Evolutionary conservation across 2,797 vertebrate species (phyloP), one percentile per base, ranked within the genome.

Genomic region (Falco berigora): DNA sequence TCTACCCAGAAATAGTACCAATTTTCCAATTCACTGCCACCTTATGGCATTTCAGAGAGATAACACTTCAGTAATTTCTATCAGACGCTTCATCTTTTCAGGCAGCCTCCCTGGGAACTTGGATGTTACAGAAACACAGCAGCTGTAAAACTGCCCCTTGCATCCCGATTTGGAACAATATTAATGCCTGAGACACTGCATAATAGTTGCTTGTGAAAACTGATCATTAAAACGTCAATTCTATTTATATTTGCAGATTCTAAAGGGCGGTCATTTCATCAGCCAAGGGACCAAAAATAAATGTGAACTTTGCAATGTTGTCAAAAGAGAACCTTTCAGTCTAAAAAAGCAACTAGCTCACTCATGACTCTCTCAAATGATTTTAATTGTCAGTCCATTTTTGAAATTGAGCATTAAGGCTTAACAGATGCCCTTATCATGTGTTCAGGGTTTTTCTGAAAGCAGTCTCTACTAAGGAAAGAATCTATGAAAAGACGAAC

Each of bases 11-110:
- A 92, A 83, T 71, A 47, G 49, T 27, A 62, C 10, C 50, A 25
- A 5, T 83, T 94, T 96, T 89, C 96, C 87, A 96, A 86, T 66
- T 94, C 95, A 81, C 96, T 94, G 96, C 95, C 92, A 97, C 94
- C 91, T 96, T 78, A 97, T 84, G 96, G 96, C 75, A 96, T 94
- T 91, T 62, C 34, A 83, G 91, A 88, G 94, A 95, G 96, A 75
- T 46, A 94, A 96, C 94, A 96, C 72, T 53, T 80, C 30, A 46
- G 36, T 49, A 68, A 83, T 68, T 89, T 81, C 77, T 68, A 15
- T 76, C 0, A 4, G 89, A 68, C 19, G 34, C 59, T 87, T 72
- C 0, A 0, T 3, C 3, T 88, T 77, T 76, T 79, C 78, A 85
- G 49, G 77, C 68, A 66, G 42, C 22, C n/a, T 91, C 17, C 24